Percentiles rank a stretch among this genome's conserved stretches.
phyloP scores from a whole-genome alignment of 2,888 invertebrate species.

The Synergus gifuensis region DNA sequence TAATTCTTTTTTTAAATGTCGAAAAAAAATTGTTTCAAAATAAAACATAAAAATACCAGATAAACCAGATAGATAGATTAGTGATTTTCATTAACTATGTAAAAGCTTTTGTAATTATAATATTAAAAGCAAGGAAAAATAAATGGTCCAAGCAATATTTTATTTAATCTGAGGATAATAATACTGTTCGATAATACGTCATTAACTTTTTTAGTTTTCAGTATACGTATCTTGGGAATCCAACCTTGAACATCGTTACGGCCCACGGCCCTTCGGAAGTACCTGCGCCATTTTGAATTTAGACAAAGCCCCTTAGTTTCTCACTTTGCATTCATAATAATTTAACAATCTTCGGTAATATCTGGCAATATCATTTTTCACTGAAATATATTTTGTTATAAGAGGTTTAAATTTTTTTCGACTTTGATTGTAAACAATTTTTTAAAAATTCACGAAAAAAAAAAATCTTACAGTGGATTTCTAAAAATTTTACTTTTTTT shows the following conservation, averaged over 20 bases:
- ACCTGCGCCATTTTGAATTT: constrained; percentile 16
- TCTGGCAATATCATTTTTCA: background rate
- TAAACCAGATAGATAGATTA: no score
- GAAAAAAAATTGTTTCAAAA: no score
- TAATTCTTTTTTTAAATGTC: no score
- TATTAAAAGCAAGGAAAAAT: background rate
- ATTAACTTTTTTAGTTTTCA: background rate
- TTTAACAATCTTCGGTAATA: background rate
- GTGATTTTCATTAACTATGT: background rate
- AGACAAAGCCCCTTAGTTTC: constrained; percentile 8
- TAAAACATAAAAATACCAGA: no score
- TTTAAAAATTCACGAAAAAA: no score
- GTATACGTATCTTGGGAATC: background rate
- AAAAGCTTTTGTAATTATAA: background rate
- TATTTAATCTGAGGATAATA: no score
- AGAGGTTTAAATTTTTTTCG: no score
- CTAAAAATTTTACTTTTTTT: no score
- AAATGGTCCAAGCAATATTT: background rate
- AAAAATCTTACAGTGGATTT: no score
- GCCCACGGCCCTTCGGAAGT: constrained; percentile 10
- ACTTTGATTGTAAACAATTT: no score
- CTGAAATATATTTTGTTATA: no score
- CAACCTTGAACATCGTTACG: constrained; percentile 13
- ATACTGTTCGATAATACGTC: background rate
- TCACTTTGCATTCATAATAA: background rate